Evolutionary conservation across 2,797 vertebrate genomes (phyloP).

Genomic region (Lepilemur ruficaudatus): DNA sequence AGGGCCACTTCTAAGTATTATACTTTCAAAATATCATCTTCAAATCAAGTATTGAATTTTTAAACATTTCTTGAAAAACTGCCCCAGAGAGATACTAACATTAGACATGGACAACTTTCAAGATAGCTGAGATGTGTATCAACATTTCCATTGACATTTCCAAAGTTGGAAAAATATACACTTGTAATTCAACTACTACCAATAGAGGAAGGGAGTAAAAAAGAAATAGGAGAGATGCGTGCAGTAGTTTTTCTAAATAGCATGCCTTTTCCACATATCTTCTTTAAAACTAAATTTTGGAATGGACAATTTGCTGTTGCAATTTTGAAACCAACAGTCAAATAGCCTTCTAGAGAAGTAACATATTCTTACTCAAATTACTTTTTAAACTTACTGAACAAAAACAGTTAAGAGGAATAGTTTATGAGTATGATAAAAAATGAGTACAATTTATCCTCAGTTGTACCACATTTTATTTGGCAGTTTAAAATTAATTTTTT

Average conservation of each 20-base stretch:
- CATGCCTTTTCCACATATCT: background rate
- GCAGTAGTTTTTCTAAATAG: background rate
- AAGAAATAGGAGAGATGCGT: background rate
- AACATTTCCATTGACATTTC: background rate
- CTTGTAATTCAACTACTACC: background rate
- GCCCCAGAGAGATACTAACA: background rate
- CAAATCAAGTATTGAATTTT: background rate
- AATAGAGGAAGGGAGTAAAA: background rate
- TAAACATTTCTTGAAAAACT: background rate
- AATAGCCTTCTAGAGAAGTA: background rate
- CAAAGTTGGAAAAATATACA: background rate
- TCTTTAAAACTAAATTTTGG: background rate
- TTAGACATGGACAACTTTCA: background rate
- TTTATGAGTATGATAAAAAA: background rate
- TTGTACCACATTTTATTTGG: background rate
- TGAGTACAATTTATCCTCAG: background rate
- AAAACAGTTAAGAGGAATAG: background rate
- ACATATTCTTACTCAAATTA: background rate
- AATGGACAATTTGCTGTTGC: background rate
- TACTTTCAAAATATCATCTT: background rate
- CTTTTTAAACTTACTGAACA: background rate
- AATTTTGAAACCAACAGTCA: background rate
- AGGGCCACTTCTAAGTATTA: too few relatives aligned
- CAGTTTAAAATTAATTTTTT: background rate
- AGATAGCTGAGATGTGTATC: background rate